Evolutionary conservation across 2,888 invertebrate species (phyloP).

Genomic region (Celastrina argiolus): DNA sequence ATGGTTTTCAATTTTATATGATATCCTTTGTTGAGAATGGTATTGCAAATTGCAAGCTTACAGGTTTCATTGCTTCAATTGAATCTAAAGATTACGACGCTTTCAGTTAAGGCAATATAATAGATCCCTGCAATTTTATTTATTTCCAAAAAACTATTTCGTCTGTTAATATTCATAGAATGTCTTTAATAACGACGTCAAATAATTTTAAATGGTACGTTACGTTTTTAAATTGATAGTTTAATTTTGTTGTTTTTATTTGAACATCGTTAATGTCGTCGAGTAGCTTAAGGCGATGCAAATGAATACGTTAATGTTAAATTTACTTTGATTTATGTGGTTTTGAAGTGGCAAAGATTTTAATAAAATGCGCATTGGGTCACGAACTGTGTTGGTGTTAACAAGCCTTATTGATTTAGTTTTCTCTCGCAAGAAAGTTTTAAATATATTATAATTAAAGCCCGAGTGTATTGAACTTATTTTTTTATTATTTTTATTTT

Average conservation of each 20-base stretch:
- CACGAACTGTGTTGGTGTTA: conserved; percentile 21
- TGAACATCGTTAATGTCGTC: conserved; percentile 66
- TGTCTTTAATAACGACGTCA: conserved; percentile 49
- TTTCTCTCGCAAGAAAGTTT: not conserved
- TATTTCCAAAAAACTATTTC: conserved; percentile 4
- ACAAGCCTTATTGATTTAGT: conserved; percentile 2
- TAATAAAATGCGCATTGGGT: conserved; percentile 28
- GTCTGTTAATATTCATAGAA: conserved; percentile 36
- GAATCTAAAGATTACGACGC: not conserved
- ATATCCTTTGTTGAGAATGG: not conserved
- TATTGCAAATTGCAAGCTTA: not conserved
- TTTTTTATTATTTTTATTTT: not conserved
- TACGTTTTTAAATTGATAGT: conserved; percentile 62
- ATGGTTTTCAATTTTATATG: not conserved
- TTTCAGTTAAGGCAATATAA: not conserved
- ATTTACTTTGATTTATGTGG: conserved; percentile 62
- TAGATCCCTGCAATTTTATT: not conserved
- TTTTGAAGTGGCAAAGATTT: conserved; percentile 44
- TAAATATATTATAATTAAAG: not conserved
- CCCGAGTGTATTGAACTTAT: not conserved
- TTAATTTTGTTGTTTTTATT: conserved; percentile 66
- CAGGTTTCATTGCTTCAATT: not conserved
- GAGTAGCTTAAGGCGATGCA: conserved; percentile 61
- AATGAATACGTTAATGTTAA: conserved; percentile 66
- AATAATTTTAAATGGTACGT: conserved; percentile 48